Percentiles rank a stretch among this genome's conserved stretches.
phyloP scores from a whole-genome alignment of 2,113 vertebrate genomes.

The Epinephelus fuscoguttatus region DNA sequence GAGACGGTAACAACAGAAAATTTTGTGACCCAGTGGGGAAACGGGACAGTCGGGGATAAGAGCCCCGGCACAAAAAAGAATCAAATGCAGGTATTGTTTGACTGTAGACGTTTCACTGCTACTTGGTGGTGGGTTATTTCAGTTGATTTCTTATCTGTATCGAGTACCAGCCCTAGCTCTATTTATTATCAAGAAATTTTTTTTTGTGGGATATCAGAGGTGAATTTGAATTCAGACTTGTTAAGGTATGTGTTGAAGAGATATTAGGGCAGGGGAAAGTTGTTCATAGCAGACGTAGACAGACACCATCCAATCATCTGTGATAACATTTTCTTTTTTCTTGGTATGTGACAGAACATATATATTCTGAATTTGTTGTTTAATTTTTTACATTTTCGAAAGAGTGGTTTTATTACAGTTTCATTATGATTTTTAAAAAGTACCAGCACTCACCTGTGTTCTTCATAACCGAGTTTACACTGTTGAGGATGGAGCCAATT shows the following conservation, averaged over 20 bases:
- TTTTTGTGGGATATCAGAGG: too few species aligned
- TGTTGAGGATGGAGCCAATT: constrained; percentile 96
- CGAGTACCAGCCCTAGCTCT: too few species aligned
- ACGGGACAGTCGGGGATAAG: too few species aligned
- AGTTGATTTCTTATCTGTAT: too few species aligned
- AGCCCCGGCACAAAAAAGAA: too few species aligned
- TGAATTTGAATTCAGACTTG: not conserved
- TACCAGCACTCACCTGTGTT: constrained; percentile 88
- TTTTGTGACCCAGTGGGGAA: too few species aligned
- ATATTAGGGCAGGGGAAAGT: not conserved
- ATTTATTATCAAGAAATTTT: too few species aligned
- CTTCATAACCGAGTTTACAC: constrained; percentile 92
- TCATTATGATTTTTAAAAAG: not conserved
- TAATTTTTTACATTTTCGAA: not conserved
- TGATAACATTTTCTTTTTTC: not conserved
- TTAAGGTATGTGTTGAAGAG: not conserved
- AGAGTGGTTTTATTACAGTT: not conserved
- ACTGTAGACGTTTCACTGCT: too few species aligned
- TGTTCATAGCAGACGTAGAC: not conserved
- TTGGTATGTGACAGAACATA: not conserved
- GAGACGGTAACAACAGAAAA: too few species aligned
- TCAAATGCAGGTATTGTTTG: too few species aligned
- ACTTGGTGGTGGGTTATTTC: too few species aligned
- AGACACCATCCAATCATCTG: not conserved
- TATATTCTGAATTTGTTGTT: not conserved